Conservation (phyloP, 2,113 vertebrate species). For the Neoarius graeffei region DNA sequence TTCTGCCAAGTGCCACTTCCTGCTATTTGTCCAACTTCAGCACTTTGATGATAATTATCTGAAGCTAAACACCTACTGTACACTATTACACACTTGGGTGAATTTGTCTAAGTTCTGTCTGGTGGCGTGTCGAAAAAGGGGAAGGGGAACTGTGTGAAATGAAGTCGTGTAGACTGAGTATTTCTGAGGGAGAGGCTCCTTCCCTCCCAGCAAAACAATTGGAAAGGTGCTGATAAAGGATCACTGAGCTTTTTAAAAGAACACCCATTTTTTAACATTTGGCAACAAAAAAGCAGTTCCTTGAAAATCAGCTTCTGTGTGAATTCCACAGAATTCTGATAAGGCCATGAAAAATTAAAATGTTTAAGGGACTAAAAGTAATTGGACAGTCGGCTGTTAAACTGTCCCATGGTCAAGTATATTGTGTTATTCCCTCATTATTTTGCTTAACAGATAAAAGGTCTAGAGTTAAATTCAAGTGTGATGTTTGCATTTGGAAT, state of each 20-base stretch:
- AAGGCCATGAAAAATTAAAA: neutral
- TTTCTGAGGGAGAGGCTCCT: conserved; percentile 3
- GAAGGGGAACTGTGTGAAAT: conserved; percentile 51
- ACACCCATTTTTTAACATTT: conserved; percentile 22
- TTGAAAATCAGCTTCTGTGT: conserved; percentile 16
- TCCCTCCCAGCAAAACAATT: conserved; percentile 38
- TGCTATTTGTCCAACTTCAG: conserved; percentile 19
- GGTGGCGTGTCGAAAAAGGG: conserved; percentile 48
- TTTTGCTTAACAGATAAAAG: neutral
- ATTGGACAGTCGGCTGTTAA: neutral
- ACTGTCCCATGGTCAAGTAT: neutral
- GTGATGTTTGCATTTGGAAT: neutral
- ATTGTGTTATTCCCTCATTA: neutral
- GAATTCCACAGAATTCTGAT: neutral
- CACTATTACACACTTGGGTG: neutral
- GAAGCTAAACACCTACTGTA: neutral
- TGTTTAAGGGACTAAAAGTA: neutral
- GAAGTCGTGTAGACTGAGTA: conserved; percentile 12
- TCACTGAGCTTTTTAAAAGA: conserved; percentile 2
- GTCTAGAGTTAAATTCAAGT: neutral
- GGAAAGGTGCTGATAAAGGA: conserved; percentile 27
- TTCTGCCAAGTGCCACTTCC: conserved; percentile 31
- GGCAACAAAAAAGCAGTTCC: conserved; percentile 1
- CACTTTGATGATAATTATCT: conserved; percentile 13
- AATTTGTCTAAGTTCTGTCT: conserved; percentile 6